Base-by-base conservation (phyloP, 2,888 invertebrate species). In the Sinhomidia bicolor region DNA sequence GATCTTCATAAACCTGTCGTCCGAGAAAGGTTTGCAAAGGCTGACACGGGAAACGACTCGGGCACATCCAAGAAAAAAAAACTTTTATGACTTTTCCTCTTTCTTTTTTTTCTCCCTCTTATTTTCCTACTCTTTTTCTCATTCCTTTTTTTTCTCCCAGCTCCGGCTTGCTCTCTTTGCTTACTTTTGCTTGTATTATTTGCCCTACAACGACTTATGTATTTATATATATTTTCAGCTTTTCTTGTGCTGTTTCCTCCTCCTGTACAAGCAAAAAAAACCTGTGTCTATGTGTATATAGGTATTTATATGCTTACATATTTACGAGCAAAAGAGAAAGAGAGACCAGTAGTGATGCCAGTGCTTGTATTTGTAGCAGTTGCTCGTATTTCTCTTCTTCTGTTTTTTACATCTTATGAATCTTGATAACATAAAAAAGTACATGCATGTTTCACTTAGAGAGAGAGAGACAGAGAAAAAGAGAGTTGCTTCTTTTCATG, bases 1-100 rank as follows among this genome's bases (percentile, higher is more conserved):
- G 91, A 92, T 91, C 89, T 91, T 91, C 92, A 92, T 92, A 92
- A 92, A 92, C 87, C 91, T 91, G 92, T 91, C 91, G 91, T 90
- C 91, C 91, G 88, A 91, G 87, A 87, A 91, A 90, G 90, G 89
- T 90, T 91, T 91, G 91, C 86, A 87, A 90, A 90, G 82, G 88
- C 90, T 91, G 91, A 91, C 91, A 91, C 87, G 88, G 89, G 89
- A 91, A 91, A 90, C 87, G 91, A 89, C 90, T 91, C 90, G 92
- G 90, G 91, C 91, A 91, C 91, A 90, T 91, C 91, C 90, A 78
- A 78, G 90, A 91, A 90, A 91, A 47, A 78, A 90, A 90, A 90
- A 92, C 91, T 91, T 91, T 92, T 92, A 91, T 91, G 91, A 91
- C 91, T 91, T 90, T 90, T 89, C 89, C 80, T 87, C 80, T 79